Base-by-base conservation (phyloP, 2,888 invertebrate species). In the Ecliptopera silaceata region DNA sequence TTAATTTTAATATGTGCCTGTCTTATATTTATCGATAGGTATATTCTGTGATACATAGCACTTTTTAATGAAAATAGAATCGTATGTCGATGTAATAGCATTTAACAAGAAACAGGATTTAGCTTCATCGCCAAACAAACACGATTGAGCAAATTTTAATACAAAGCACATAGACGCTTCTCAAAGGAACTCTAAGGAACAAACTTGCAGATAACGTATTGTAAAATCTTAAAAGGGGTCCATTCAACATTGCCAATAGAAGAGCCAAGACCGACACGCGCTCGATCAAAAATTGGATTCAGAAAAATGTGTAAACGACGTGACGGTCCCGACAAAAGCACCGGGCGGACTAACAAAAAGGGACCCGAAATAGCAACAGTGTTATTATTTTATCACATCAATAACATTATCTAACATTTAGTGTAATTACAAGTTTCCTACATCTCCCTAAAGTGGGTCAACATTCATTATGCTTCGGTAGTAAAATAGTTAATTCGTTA, bases 401-500 rank as follows among this genome's bases (percentile, higher is more conserved):
- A 87, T 80, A 81, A 84, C 81, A 74, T 65, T 70, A 79, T 83
- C 83, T 84, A 86, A 86, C 81, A 87, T 83, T 78, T 71, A 84
- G 83, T 86, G 83, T 86, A 87, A 71, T 77, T 77, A 79, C 81
- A 84, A 72, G 74, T 65, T 71, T 63, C 59, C 67, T 73, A 75
- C 64, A 77, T 66, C 77, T 80, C 84, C 85, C 79, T 77, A 77
- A 82, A 80, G 77, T 72, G 84, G 86, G 80, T 77, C 80, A 87
- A 89, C 87, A 82, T 82, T 75, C 45, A 84, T 82, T 86, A 87
- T 81, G 85, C 75, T 84, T 65, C 82, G 76, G 83, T 90, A 89
- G 75, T 89, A 89, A 91, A 91, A 90, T 89, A 89, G 86, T 54
- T 83, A 81, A 83, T 88, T 88, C 82, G 76, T 86, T 86, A 81